phyloP scores from a whole-genome alignment of 2,797 vertebrate genomes.

The Pangasius macronema region DNA sequence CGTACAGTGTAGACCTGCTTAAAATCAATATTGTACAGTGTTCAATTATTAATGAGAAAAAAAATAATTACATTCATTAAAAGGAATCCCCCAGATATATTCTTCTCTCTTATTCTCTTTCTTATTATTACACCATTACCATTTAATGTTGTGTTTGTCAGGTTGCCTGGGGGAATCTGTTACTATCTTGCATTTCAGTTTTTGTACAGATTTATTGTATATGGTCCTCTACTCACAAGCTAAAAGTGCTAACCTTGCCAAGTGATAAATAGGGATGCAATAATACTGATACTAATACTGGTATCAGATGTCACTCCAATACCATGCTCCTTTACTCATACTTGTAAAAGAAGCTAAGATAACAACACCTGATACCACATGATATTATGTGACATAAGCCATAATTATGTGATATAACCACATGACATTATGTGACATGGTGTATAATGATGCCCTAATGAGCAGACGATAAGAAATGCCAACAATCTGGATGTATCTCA shows the following conservation, averaged over 20 bases:
- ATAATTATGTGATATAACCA: too few relatives aligned
- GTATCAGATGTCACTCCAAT: not conserved
- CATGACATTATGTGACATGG: not conserved
- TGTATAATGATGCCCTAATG: not conserved
- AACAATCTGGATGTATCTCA: not conserved
- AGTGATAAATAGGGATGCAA: too few relatives aligned
- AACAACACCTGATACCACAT: not conserved
- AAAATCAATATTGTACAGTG: slow-evolving; percentile 73
- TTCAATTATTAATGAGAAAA: slow-evolving; percentile 74
- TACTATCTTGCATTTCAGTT: slow-evolving; percentile 1
- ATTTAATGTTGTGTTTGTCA: slow-evolving; percentile 35
- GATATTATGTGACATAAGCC: too few relatives aligned
- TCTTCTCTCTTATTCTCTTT: slow-evolving; percentile 48
- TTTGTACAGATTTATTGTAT: slow-evolving; percentile 9
- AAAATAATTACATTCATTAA: slow-evolving; percentile 77
- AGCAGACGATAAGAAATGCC: not conserved
- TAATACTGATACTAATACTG: not conserved
- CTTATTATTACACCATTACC: slow-evolving; percentile 30
- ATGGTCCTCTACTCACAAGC: slow-evolving; percentile 5
- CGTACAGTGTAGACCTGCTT: slow-evolving; percentile 64
- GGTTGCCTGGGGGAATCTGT: slow-evolving; percentile 20
- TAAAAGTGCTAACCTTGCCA: not conserved
- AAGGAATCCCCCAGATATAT: slow-evolving; percentile 65
- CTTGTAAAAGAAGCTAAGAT: not conserved
- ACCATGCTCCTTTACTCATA: slow-evolving; percentile 4